Evolutionary conservation across 2,113 vertebrate species (phyloP).

Genomic region (Cephalopholis sonnerati): DNA sequence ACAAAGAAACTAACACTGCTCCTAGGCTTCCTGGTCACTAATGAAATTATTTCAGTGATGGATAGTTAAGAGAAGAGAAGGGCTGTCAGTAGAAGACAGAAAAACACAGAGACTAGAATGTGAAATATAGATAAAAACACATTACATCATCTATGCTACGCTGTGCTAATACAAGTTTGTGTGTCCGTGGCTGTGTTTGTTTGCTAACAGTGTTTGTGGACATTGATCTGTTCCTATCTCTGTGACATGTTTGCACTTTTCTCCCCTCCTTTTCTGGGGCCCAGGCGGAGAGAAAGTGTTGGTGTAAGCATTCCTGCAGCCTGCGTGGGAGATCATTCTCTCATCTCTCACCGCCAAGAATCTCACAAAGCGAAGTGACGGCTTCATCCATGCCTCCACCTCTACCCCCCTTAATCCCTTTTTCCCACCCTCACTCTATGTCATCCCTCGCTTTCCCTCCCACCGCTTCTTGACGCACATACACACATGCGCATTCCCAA

Average conservation of each 20-base stretch:
- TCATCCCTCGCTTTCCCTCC: slow-evolving; percentile 62
- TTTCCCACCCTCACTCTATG: slow-evolving; percentile 52
- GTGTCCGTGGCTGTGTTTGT: slow-evolving; percentile 32
- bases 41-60: slow-evolving; percentile 63
- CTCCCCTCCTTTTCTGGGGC: slow-evolving; percentile 12
- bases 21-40: slow-evolving; percentile 37
- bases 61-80: slow-evolving; percentile 38
- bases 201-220: slow-evolving; percentile 56
- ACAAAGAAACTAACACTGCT: slow-evolving; percentile 45
- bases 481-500: slow-evolving; percentile 9
- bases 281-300: slow-evolving; percentile 61
- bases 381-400: slow-evolving; percentile 71
- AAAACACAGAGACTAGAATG: not conserved
- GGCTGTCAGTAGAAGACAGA: slow-evolving; percentile 6
- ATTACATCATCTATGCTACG: slow-evolving; percentile 27
- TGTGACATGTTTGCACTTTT: slow-evolving; percentile 56
- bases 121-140: slow-evolving; percentile 23
- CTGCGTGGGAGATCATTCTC: slow-evolving; percentile 70
- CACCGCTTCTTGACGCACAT: slow-evolving; percentile 36
- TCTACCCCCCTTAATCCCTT: slow-evolving; percentile 50
- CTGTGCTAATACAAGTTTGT: slow-evolving; percentile 35
- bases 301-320: slow-evolving; percentile 77
- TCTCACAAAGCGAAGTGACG: slow-evolving; percentile 65
- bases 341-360: slow-evolving; percentile 73
- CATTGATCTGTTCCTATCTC: slow-evolving; percentile 65